These are phyloP conservation scores for Cremastinae sp. DNA, from an alignment of 2,888 invertebrate genomes.

Conservation along the genomic window DNA sequence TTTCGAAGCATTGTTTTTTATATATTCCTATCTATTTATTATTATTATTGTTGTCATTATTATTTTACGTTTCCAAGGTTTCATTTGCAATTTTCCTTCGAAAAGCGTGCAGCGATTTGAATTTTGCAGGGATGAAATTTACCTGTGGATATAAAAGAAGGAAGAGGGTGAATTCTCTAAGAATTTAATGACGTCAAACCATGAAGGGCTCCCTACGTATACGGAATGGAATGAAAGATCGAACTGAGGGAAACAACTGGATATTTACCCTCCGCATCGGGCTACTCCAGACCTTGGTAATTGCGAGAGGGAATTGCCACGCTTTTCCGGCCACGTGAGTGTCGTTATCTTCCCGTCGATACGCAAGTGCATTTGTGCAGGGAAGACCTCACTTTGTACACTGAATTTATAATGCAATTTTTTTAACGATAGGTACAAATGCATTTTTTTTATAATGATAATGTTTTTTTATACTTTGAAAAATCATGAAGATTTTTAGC, in stretches of 20 bases:
- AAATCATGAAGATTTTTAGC: too few relatives aligned
- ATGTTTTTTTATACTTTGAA: too few relatives aligned
- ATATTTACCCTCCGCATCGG: constrained; percentile 35
- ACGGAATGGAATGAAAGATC: not conserved
- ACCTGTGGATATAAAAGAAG: not conserved
- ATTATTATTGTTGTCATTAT: constrained; percentile 13
- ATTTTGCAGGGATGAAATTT: not conserved
- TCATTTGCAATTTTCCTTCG: too few relatives aligned
- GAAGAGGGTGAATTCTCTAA: too few relatives aligned
- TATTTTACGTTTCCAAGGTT: constrained; percentile 21
- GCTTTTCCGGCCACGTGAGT: constrained; percentile 56
- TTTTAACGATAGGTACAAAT: too few relatives aligned
- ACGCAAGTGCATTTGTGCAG: not conserved
- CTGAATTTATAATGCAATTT: too few relatives aligned
- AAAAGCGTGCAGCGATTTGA: constrained; percentile 1
- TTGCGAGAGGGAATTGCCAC: constrained; percentile 53
- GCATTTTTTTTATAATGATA: too few relatives aligned
- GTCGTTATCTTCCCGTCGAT: constrained; percentile 46
- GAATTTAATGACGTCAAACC: not conserved
- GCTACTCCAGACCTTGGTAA: constrained; percentile 34
- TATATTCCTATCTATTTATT: too few relatives aligned
- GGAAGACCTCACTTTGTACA: too few relatives aligned
- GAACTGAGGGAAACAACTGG: not conserved
- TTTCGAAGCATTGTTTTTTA: too few relatives aligned
- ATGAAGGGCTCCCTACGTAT: not conserved